Conservation (phyloP, 2,113 vertebrate genomes). For the Apteryx owenii region DNA sequence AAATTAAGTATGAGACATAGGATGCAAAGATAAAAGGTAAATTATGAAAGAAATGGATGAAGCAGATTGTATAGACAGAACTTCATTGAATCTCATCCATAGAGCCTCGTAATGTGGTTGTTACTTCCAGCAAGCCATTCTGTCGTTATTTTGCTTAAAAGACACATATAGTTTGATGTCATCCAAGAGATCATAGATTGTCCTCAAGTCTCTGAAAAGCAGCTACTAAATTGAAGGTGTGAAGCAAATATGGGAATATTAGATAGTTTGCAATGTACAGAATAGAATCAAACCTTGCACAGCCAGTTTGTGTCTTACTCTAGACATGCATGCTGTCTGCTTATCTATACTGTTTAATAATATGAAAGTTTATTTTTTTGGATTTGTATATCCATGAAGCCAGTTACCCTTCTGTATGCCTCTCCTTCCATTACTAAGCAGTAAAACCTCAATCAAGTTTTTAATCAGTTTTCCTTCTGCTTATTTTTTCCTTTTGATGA, state of each 20-base stretch:
- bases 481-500: not conserved
- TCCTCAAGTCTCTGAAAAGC: not conserved
- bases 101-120: not conserved
- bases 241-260: not conserved
- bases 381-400: not conserved
- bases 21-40: slow-evolving; percentile 52
- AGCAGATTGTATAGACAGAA: slow-evolving; percentile 50
- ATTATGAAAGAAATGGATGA: slow-evolving; percentile 45
- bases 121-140: slow-evolving; percentile 36
- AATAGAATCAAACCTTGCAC: not conserved
- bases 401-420: not conserved
- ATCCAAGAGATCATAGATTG: not conserved
- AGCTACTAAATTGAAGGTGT: not conserved
- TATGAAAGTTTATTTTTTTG: not conserved
- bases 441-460: not conserved
- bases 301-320: not conserved
- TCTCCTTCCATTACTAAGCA: not conserved
- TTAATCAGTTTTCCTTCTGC: not conserved
- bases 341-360: not conserved
- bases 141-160: slow-evolving; percentile 35
- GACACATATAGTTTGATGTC: slow-evolving; percentile 5
- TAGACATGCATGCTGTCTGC: not conserved
- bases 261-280: not conserved
- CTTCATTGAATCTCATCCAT: not conserved
- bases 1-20: slow-evolving; percentile 56